A percentile compares a stretch with the other conserved stretches of the same genome.
These are phyloP conservation scores for Rhadina sibilatrix DNA, from an alignment of 2,113 vertebrate species.

Conservation along the genomic window DNA sequence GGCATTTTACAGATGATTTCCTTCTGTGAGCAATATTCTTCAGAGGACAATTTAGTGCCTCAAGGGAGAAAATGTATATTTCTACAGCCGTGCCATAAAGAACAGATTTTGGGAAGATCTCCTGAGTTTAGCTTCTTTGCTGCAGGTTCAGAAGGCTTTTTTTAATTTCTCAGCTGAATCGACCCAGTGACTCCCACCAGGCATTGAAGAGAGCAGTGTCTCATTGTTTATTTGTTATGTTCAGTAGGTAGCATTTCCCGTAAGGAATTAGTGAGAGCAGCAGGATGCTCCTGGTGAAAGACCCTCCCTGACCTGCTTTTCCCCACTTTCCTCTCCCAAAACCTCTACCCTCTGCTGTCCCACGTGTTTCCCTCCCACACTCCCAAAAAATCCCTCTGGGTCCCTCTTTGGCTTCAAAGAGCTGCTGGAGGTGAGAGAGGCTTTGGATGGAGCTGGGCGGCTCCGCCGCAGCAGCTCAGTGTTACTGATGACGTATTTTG, in stretches of 20 bases:
- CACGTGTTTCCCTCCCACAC: fast-evolving
- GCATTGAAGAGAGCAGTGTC: background rate
- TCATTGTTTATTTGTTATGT: background rate
- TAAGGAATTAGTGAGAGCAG: background rate
- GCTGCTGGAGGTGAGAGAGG: background rate
- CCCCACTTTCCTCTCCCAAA: background rate
- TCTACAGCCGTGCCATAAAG: slow-evolving; percentile 9
- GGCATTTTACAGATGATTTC: slow-evolving; percentile 15
- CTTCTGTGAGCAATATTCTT: slow-evolving; percentile 3
- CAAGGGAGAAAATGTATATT: background rate
- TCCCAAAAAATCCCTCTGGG: background rate
- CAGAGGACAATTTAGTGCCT: slow-evolving; percentile 3
- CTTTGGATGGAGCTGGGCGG: background rate
- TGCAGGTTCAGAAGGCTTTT: background rate
- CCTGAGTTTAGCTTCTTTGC: background rate
- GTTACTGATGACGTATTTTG: background rate
- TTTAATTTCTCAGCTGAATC: background rate
- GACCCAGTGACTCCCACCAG: background rate
- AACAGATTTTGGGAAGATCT: background rate
- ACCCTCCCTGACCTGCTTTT: background rate
- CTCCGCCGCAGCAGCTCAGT: fast-evolving
- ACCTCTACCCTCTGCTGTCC: background rate
- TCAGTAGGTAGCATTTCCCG: background rate
- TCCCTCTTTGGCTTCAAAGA: background rate
- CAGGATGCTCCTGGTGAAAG: background rate